These are phyloP conservation scores for Scaptomyza caliginosa DNA, from an alignment of 2,888 invertebrate genomes.

Conservation along the genomic window DNA sequence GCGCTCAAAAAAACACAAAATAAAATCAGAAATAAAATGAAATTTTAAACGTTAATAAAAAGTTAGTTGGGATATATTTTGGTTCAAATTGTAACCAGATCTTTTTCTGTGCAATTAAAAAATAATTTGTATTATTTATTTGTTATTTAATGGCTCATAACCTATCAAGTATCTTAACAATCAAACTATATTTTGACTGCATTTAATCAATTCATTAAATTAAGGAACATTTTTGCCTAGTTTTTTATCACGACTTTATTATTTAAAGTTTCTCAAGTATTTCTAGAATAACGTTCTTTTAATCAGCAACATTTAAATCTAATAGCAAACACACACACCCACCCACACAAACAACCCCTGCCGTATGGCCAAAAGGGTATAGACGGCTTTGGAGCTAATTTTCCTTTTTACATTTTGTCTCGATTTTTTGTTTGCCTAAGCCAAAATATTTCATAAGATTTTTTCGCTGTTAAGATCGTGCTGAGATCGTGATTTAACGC, in stretches of 20 bases:
- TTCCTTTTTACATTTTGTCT: slow-evolving; percentile 52
- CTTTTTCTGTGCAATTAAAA: too few relatives aligned
- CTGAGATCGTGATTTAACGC: slow-evolving; percentile 74
- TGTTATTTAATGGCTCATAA: too few relatives aligned
- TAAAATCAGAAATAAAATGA: neutral
- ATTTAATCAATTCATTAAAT: neutral
- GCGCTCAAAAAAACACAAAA: neutral
- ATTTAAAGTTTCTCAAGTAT: neutral
- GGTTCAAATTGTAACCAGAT: too few relatives aligned
- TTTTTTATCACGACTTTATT: neutral
- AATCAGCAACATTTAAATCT: slow-evolving; percentile 1
- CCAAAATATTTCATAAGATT: slow-evolving; percentile 75
- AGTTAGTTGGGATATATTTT: neutral
- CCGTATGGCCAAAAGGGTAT: slow-evolving; percentile 23
- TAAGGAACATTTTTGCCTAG: neutral
- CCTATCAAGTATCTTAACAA: neutral
- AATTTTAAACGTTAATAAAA: neutral
- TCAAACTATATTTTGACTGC: neutral
- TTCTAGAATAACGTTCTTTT: neutral
- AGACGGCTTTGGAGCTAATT: slow-evolving; percentile 13
- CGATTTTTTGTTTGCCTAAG: slow-evolving; percentile 19
- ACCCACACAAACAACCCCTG: slow-evolving; percentile 10
- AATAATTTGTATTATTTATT: too few relatives aligned
- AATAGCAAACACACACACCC: slow-evolving; percentile 10
- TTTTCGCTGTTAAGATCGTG: slow-evolving; percentile 67